Evolutionary conservation across 2,888 invertebrate genomes (phyloP).

Genomic region (Drosophila planitibia): DNA sequence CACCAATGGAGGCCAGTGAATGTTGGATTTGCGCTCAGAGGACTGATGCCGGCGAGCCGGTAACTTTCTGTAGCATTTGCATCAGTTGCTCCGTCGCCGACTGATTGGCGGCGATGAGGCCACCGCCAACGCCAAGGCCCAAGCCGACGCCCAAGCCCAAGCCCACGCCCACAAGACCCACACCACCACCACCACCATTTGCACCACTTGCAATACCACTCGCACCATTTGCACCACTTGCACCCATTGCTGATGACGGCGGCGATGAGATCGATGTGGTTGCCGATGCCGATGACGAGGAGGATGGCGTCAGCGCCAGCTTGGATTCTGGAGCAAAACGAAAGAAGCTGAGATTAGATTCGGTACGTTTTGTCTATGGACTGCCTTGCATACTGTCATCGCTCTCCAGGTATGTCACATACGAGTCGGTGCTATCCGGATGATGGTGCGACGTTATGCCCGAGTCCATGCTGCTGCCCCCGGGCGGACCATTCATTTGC

Average conservation of each 20-base stretch:
- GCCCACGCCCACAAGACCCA: conserved; percentile 61
- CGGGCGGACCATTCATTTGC: conserved; percentile 87
- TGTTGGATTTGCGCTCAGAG: conserved; percentile 63
- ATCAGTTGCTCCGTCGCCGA: conserved; percentile 85
- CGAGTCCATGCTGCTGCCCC: conserved; percentile 86
- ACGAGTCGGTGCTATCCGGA: conserved; percentile 93
- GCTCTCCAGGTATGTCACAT: conserved; percentile 96
- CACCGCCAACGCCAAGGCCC: conserved; percentile 40
- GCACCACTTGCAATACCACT: conserved; percentile 22
- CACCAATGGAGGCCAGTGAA: conserved; percentile 24
- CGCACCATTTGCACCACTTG: conserved; percentile 5
- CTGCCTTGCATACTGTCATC: conserved; percentile 92
- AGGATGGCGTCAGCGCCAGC: conserved; percentile 83
- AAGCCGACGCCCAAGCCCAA: conserved; percentile 47
- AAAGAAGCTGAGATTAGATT: conserved; percentile 85
- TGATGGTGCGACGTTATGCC: conserved; percentile 88
- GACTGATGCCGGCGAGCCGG: conserved; percentile 73
- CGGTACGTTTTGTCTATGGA: conserved; percentile 87
- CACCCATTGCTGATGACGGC: conserved; percentile 66
- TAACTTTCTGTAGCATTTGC: conserved; percentile 84
- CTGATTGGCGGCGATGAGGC: conserved; percentile 54
- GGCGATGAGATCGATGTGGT: conserved; percentile 81
- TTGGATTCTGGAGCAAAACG: conserved; percentile 85
- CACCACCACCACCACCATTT: not conserved
- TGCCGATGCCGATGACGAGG: conserved; percentile 78